Evolutionary conservation across 37 sponge, comb jelly and placozoan species (phyloP).

Genomic region (Theonella swinhoei): DNA sequence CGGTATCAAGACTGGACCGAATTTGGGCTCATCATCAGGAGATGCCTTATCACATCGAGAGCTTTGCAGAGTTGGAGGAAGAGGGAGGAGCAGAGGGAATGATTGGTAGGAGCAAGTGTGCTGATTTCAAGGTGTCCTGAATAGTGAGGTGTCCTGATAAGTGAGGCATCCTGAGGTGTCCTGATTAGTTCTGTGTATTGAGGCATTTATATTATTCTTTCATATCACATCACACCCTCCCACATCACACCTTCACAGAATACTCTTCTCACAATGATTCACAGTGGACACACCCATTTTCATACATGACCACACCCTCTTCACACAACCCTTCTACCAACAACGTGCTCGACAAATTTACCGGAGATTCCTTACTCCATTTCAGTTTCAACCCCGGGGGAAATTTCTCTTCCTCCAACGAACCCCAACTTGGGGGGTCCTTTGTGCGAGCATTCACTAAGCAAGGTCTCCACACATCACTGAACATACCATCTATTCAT

Average conservation of each 20-base stretch:
- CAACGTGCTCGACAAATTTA: slow-evolving; percentile 35
- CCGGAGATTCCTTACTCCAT: slow-evolving; percentile 68
- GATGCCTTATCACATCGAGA: slow-evolving; percentile 6
- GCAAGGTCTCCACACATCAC: slow-evolving; percentile 57
- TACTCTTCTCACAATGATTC: too few relatives aligned
- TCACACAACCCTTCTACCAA: background rate
- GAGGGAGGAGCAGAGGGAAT: background rate
- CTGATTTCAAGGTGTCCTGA: background rate
- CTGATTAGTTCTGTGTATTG: too few relatives aligned
- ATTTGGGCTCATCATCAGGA: slow-evolving; percentile 15
- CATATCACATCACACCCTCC: too few relatives aligned
- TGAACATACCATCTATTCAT: slow-evolving; percentile 66
- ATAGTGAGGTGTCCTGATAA: too few relatives aligned
- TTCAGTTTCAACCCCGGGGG: slow-evolving; percentile 57
- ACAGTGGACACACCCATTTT: too few relatives aligned
- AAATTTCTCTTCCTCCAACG: background rate
- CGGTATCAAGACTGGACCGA: slow-evolving; percentile 38
- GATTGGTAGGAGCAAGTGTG: too few relatives aligned
- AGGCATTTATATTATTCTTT: too few relatives aligned
- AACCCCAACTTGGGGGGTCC: slow-evolving; percentile 53
- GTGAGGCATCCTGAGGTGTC: too few relatives aligned
- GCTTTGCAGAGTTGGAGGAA: slow-evolving; percentile 27
- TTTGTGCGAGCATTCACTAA: slow-evolving; percentile 69
- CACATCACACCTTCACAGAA: too few relatives aligned
- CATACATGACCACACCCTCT: background rate